Evolutionary conservation across 2,888 invertebrate genomes (phyloP), one percentile per base, ranked within the genome.

Genomic region (Fabriciana adippe): DNA sequence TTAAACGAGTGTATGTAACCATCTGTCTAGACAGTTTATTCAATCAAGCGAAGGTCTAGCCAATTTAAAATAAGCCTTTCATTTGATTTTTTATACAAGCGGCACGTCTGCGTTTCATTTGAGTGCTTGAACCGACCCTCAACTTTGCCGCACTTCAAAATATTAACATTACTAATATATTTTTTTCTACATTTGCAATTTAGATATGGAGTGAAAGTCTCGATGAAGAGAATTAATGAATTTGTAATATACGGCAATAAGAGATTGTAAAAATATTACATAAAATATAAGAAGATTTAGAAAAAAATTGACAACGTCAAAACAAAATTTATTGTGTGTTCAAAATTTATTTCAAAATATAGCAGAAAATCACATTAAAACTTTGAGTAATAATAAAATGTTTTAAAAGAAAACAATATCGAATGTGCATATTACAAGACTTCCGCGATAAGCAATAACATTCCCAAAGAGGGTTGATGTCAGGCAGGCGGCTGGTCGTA

Each of bases 21-120:
- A 50, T 41, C 50, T 18, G 66, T 66, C 66, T 66, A 66, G 66
- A 66, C 66, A 55, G 65, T 35, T 66, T 50, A 61, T 50, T 66
- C 66, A 55, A 66, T 60, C 55, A 66, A 55, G 41, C 55, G 35
- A 66, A 55, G 54, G 50, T 55, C 61, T 61, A 61, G 61, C 35
- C 55, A 50, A 66, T 60, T 65, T 65, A 59, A 65, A 59, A 65
- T 53, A 47, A 65, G 65, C 59, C 65, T 65, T 35, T 26, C 55
- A 41, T 61, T 55, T 61, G 61, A 66, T 55, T 66, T 55, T 66
- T 66, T 54, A 66, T 61, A 61, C 55, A 13, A 50, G 53, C 57
- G 45, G 45, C 45, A 55, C 18, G 61, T 61, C 61, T 66, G 53
- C 47, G 47, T 55, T 61, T 66, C 48, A 54, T 50, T 48, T 60